Base-by-base conservation (phyloP, 2,888 invertebrate genomes). In the Drosophila colorata region DNA sequence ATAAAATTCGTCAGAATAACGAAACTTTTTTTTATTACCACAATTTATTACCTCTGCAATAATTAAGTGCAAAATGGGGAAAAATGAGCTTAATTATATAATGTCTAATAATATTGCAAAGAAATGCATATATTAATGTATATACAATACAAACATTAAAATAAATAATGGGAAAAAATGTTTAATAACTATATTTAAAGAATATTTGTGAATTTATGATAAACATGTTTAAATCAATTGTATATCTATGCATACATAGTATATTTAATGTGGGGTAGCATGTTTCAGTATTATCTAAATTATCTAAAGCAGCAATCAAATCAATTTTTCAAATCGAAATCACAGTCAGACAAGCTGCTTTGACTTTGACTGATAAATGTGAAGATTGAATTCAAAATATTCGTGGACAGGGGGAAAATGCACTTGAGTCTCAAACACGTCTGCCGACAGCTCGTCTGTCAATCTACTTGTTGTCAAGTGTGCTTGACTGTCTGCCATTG, bases 401-500 rank as follows among this genome's bases (percentile, higher is more conserved):
- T 25, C 9, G 46, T 23, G 35, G n/a, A 23, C 31, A 31, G n/a
- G 16, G 33, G 33, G 11, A 31, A 44, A 43, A 41, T 49, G 43
- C 49, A 61, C 61, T 37, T 60, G 60, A 41, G 47, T 13, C 43
- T 31, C 41, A 43, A 8, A 13, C 41, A 13, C 8, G 28, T 35
- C 41, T 37, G 51, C 8, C 58, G 33, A 33, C 58, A 60, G 38
- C 69, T 70, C 43, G 71, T 63, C 63, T 61, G 49, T 64, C 63
- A 64, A 61, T 49, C 63, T 31, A 61, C 43, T 20, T 16, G 37
- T 31, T 49, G 48, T 49, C 63, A 51, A 64, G 49, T 37, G 43
- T 31, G 16, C 48, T 61, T 14, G 51, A 25, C 46, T 63, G 64
- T 64, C 64, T 35, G 46, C 38, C 46, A 63, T 53, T 53, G 53